Evolutionary conservation across 1,140 invertebrate genomes (phyloP), one percentile per base, ranked within the genome.

Genomic region (Leguminivora glycinivorella): DNA sequence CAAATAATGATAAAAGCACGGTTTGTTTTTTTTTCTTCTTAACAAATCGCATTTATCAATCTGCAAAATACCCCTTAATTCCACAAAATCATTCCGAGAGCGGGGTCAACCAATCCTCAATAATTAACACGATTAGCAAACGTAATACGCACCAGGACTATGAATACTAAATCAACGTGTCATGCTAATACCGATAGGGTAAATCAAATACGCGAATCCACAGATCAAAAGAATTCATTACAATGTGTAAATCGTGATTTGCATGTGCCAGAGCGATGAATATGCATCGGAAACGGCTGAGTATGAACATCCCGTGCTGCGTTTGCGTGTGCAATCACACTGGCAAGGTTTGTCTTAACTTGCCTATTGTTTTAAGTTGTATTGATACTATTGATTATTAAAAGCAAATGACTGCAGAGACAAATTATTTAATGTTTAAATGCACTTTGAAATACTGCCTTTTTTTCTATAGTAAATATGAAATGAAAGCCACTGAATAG

Each of bases 191-290:
- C 78, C 73, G 87, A 89, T 85, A 85, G 88, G 85, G 83, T 87
- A 90, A 91, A 90, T 90, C 89, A 90, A 91, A 91, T 90, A 91
- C 89, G 82, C 85, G 88, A 88, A 89, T 90, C 82, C 85, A 83
- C 87, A 91, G 88, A 91, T 91, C 89, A 91, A 91, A 91, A 91
- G 89, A 91, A 91, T 91, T 89, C 86, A 91, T 91, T 91, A 91
- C 86, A 89, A 82, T 89, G 87, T 91, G 89, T 90, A 90, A 90
- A 91, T 90, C 88, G 84, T 80, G 81, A 91, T 91, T 91, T 91
- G 89, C 89, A 91, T 91, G 88, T 87, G 88, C 85, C 84, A 84
- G 80, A 75, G 80, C 86, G 81, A 91, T 91, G 88, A 91, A 91
- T 91, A 91, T 91, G 89, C 89, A 91, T 89, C 81, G 75, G 73